Evolutionary conservation across 2,113 vertebrate genomes (phyloP), one percentile per base, ranked within the genome.

Genomic region (Serilophus lunatus): DNA sequence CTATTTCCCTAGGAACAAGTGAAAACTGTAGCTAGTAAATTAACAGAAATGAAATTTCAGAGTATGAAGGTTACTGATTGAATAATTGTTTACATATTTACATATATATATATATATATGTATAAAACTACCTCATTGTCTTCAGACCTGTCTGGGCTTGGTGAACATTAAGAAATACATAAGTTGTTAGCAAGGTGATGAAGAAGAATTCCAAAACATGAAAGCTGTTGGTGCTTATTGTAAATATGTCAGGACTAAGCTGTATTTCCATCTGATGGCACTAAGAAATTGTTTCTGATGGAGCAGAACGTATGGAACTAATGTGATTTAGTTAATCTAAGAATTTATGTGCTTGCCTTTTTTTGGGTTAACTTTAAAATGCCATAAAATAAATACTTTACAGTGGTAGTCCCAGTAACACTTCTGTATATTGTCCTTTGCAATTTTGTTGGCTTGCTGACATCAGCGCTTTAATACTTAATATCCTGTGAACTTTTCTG

Each of bases 361-460:
- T 78, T 88, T 78, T 31, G 25, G 38, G 61, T 83, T 95, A 86
- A 49, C 29, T 94, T 76, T 78, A 83, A 92, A 96, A 83, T 5
- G 2, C 64, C 36, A 40, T 91, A 92, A 96, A 95, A 64, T 7
- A 42, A 83, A 44, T 69, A 77, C 35, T 93, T 94, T 77, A 26
- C 31, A 25, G 23, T 47, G 47, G 69, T 74, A 90, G 72, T 23
- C 40, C 59, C 35, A 90, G 85, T 66, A 95, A 96, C 85, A 88
- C 82, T 86, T 96, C 95, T 96, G 71, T 74, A 71, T 78, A 83
- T 81, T 94, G 92, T 93, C 85, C 75, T 90, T 86, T 45, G 54
- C 88, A 92, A 90, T 96, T 95, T 91, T 92, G 87, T 96, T 97
- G 93, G 82, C 88, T 92, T 94, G 90, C 85, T 96, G 92, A 96